These are phyloP conservation scores for Neuroterus valhalla DNA, from an alignment of 1,140 invertebrate genomes.

Conservation along the genomic window DNA sequence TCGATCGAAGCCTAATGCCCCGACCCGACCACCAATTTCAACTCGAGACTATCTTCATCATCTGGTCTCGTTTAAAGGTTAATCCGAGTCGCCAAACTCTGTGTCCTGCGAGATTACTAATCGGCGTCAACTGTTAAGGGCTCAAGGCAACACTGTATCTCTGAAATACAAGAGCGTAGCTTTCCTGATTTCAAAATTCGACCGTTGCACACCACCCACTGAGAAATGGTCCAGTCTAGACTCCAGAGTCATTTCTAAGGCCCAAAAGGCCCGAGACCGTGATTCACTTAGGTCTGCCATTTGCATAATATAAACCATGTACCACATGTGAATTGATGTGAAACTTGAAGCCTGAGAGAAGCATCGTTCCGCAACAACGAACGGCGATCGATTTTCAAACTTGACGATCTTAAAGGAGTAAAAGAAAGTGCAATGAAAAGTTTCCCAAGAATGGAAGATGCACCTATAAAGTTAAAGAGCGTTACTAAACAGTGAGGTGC, in stretches of 20 bases:
- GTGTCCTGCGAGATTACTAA: neutral
- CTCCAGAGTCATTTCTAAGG: neutral
- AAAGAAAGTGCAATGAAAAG: too few relatives aligned
- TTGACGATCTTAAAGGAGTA: too few relatives aligned
- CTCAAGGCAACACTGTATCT: neutral
- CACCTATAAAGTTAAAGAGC: too few relatives aligned
- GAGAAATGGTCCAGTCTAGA: conserved; percentile 1
- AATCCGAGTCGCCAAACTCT: neutral
- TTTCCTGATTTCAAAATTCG: conserved; percentile 4
- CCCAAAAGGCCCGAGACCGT: neutral
- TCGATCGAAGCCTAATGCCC: too few relatives aligned
- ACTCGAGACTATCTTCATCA: neutral
- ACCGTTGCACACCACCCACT: neutral
- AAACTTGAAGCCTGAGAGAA: conserved; percentile 8
- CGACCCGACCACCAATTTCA: too few relatives aligned
- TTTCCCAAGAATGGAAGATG: too few relatives aligned
- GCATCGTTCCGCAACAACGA: neutral
- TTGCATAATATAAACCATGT: neutral
- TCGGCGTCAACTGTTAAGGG: too few relatives aligned
- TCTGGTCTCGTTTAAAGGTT: conserved; percentile 9
- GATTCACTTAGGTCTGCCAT: neutral
- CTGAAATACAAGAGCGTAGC: neutral
- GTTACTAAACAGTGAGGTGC: neutral
- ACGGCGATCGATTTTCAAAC: neutral
- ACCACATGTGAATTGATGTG: neutral